Conservation (phyloP, 1,140 invertebrate species). For the Subanguina moxae region DNA sequence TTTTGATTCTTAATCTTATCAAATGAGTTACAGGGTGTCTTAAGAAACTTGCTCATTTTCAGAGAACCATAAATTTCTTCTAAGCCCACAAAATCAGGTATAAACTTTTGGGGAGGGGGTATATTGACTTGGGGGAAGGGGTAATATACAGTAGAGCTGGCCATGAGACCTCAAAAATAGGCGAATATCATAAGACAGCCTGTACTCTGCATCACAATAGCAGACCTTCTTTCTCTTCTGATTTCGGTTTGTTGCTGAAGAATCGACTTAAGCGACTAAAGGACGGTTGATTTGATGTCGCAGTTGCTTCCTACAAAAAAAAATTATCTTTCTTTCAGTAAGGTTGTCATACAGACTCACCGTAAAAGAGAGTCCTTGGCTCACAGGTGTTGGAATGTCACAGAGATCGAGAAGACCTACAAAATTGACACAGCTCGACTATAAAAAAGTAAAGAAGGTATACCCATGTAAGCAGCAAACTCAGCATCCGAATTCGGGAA, state of each 20-base stretch:
- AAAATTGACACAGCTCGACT: no score
- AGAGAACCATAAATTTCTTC: no score
- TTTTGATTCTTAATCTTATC: no score
- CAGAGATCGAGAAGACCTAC: background rate
- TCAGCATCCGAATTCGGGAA: slow-evolving; percentile 26
- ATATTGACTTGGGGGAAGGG: no score
- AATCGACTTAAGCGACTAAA: slow-evolving; percentile 9
- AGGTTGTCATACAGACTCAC: no score
- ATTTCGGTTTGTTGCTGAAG: slow-evolving; percentile 9
- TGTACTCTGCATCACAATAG: background rate
- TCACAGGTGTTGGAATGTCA: background rate
- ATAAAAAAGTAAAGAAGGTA: background rate
- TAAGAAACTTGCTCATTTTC: no score
- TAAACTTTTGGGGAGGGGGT: no score
- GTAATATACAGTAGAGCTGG: no score
- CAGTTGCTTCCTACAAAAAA: background rate
- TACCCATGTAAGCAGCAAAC: slow-evolving; percentile 22
- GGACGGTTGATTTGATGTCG: background rate
- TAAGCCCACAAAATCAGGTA: no score
- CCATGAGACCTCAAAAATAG: background rate
- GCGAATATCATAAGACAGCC: background rate
- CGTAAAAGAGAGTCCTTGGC: no score
- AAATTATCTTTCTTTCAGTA: no score
- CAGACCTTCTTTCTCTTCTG: background rate
- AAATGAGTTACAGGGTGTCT: no score